A percentile compares a stretch with the other conserved stretches of the same genome.
phyloP scores from a whole-genome alignment of 2,113 vertebrate species.

The Cardinalis cardinalis region DNA sequence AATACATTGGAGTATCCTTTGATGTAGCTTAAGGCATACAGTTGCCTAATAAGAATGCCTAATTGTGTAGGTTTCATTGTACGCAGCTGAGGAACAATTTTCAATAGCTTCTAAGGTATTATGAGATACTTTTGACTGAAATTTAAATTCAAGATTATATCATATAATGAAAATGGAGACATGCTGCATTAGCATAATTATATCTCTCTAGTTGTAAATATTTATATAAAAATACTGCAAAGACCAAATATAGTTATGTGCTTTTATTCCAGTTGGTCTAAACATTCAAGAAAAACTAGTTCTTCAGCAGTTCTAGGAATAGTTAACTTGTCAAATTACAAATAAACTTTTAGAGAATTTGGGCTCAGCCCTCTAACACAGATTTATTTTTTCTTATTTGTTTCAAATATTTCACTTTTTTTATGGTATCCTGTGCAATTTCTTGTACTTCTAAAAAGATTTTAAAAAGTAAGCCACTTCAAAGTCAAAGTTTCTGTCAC shows the following conservation, averaged over 20 bases:
- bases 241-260: background rate
- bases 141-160: background rate
- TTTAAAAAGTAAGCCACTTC: background rate
- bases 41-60: background rate
- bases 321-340: background rate
- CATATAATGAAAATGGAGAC: background rate
- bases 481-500: background rate
- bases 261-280: background rate
- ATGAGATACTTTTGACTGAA: background rate
- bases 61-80: background rate
- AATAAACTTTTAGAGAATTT: background rate
- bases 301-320: background rate
- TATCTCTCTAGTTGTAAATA: conserved; percentile 13
- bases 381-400: background rate
- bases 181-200: conserved; percentile 18
- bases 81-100: background rate
- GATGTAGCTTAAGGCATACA: background rate
- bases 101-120: background rate
- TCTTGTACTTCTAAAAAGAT: background rate
- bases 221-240: conserved; percentile 12
- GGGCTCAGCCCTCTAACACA: background rate
- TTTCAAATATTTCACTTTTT: background rate
- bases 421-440: background rate
- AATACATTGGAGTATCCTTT: background rate
- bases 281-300: conserved; percentile 25